Base-by-base conservation (phyloP, 2,797 vertebrate species). In the Gastrophryne carolinensis region DNA sequence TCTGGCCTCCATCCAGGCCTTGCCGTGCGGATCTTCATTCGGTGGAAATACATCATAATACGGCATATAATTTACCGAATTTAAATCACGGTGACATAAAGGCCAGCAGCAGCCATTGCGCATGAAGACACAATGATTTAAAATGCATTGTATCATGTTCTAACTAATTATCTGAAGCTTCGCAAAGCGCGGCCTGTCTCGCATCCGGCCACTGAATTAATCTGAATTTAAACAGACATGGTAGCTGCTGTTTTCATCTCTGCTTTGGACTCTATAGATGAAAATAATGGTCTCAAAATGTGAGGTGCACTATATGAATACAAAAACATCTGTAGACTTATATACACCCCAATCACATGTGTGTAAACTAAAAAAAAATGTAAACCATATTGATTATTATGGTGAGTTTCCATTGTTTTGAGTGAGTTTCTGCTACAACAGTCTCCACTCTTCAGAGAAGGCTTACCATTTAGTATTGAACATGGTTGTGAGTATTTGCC, bases 11-110 rank as follows among this genome's bases (percentile, higher is more conserved):
- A n/a, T 49, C 72, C 50, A 64, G 39, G 39, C 72, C 44, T 13
- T 65, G 30, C 44, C 44, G 4, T 9, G 56, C 35, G 30, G 60
- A 62, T 69, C 64, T 62, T 67, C 62, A 73, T 73, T 73, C 67
- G 37, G 53, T 58, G 41, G 41, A 66, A 58, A 66, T 69, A 68
- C 64, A 75, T 75, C 64, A 75, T 50, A 68, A 69, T 75, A 29
- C 64, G 10, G 37, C 54, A 41, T 39, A 75, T 75, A 52, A 75
- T 69, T 75, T 75, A 68, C 41, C 47, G 65, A 68, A 29, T 41
- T 64, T 75, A 68, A 75, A 75, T 75, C 73, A 68, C 34, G 5
- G 30, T 62, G 73, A 68, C 73, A 75, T 75, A 53, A 69, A 75
- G 73, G 73, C 64, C 73, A 75, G 64, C 64, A 53, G 41, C 53